These are phyloP conservation scores for Clostera curtula DNA, from an alignment of 2,888 invertebrate genomes.

Conservation along the genomic window DNA sequence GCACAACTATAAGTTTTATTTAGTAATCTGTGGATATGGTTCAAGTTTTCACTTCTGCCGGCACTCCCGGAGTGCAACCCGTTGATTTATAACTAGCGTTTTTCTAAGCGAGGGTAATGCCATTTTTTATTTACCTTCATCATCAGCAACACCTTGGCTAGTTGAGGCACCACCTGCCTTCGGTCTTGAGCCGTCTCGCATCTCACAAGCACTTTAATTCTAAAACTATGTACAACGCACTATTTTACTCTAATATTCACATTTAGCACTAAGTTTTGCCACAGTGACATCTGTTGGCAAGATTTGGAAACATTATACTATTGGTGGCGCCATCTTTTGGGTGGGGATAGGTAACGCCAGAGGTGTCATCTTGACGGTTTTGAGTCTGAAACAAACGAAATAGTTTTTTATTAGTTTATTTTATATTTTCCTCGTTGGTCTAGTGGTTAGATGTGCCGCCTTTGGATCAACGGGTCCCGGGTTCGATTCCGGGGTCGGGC, in stretches of 20 bases:
- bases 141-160: slow-evolving; percentile 49
- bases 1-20: too few species aligned
- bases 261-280: slow-evolving; percentile 22
- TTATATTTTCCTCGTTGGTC: too few species aligned
- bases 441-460: too few species aligned
- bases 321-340: slow-evolving; percentile 21
- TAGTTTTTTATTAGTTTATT: too few species aligned
- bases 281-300: slow-evolving; percentile 22
- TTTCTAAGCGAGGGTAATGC: neutral
- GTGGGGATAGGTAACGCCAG: slow-evolving; percentile 5
- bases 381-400: too few species aligned
- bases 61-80: too few species aligned
- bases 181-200: slow-evolving; percentile 62
- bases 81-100: too few species aligned
- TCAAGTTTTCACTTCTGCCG: too few species aligned
- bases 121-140: slow-evolving; percentile 42
- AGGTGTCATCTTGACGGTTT: slow-evolving; percentile 6
- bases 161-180: slow-evolving; percentile 57
- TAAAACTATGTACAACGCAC: slow-evolving; percentile 32
- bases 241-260: slow-evolving; percentile 17
- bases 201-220: slow-evolving; percentile 46
- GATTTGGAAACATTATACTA: slow-evolving; percentile 5
- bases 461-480: too few species aligned
- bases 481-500: too few species aligned
- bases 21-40: too few species aligned